Base-by-base conservation (phyloP, 1,140 invertebrate genomes). In the Diachasmimorpha longicaudata region DNA sequence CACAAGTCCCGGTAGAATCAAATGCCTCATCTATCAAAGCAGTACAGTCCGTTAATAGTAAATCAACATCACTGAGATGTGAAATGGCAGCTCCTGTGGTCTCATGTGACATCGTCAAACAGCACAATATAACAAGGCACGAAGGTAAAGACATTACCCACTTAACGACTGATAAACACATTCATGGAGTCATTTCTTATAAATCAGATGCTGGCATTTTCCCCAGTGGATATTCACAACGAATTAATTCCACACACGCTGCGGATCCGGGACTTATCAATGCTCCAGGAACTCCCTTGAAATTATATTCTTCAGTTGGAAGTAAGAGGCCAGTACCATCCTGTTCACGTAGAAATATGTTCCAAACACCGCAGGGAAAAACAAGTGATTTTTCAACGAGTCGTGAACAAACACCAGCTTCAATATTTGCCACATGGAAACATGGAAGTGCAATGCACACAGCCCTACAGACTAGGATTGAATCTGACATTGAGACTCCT, bases 331-430 rank as follows among this genome's bases (percentile, higher is more conserved):
- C 87, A 68, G 76, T 79, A 9, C 81, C 85, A 39, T 86, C 83
- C 72, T 58, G 70, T 0, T 87, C 85, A 0, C 87, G 87, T 63
- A 83, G 81, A 66, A 86, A 82, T 70, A 80, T 88, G 55, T 85
- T 84, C 75, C 81, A 83, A 75, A 88, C 88, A 0, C 83, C 86
- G 0, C 85, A 84, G 67, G 82, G 37, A 36, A 84, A 84, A 77
- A 39, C 78, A 0, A 39, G 55, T 9, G 66, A 82, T 46, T 75
- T 42, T 70, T 66, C 73, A 9, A 82, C n/a, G 9, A 21, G 42
- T 71, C 69, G 78, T 23, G 82, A 70, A 1, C 78, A 83, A 74
- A 87, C 85, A 46, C 85, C 85, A 48, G 81, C 82, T 8, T 85
- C 85, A 19, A 80, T 84, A 70, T 82, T 82, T 19, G 81, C 79